phyloP scores from a whole-genome alignment of 2,113 vertebrate genomes.

The Lagopus muta region DNA sequence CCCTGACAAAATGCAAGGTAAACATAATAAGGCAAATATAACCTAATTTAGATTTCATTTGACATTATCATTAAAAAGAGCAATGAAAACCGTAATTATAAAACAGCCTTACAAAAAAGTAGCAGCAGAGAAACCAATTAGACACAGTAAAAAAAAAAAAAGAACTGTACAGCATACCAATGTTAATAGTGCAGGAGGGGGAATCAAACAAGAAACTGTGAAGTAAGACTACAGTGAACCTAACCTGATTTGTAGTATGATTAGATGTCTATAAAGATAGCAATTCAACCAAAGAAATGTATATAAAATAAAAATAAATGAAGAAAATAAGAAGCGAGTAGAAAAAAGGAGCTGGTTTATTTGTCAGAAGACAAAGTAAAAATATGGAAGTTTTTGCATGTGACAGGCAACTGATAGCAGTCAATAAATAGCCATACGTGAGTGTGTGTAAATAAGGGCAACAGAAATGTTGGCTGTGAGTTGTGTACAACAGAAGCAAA shows the following conservation, averaged over 20 bases:
- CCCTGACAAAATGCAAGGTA: neutral
- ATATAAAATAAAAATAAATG: neutral
- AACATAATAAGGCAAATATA: neutral
- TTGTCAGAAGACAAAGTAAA: neutral
- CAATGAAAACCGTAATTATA: neutral
- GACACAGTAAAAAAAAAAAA: neutral
- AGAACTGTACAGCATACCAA: neutral
- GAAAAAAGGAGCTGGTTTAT: neutral
- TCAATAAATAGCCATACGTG: neutral
- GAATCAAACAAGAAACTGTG: neutral
- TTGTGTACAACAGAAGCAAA: neutral
- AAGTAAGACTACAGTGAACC: neutral
- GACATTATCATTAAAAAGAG: neutral
- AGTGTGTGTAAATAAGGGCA: neutral
- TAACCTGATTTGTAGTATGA: neutral
- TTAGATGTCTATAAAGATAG: fast-evolving
- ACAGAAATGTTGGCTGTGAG: neutral
- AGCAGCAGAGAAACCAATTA: neutral
- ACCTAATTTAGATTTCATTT: neutral
- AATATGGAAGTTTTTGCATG: neutral
- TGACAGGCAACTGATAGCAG: neutral
- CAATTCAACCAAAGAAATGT: neutral
- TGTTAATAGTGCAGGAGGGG: neutral
- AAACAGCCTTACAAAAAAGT: neutral
- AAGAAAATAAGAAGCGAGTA: neutral